Conservation (phyloP, 2,113 vertebrate genomes). For the Propithecus coquereli region DNA sequence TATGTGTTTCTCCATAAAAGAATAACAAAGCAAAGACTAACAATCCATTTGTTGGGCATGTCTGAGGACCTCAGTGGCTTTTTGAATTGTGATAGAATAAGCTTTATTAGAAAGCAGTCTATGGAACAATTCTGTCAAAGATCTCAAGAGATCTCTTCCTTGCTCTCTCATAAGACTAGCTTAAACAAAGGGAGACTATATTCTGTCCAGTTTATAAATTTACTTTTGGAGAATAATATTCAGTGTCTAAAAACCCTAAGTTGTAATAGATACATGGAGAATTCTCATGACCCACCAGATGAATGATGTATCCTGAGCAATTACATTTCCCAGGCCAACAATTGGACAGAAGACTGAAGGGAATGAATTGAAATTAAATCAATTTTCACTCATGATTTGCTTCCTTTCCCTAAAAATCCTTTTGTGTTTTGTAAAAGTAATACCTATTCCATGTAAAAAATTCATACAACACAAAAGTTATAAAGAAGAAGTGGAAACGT, state of each 20-base stretch:
- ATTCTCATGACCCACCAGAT: background rate
- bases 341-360: background rate
- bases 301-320: background rate
- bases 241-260: background rate
- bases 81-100: background rate
- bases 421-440: background rate
- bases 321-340: background rate
- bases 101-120: background rate
- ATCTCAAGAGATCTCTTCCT: background rate
- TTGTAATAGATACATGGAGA: background rate
- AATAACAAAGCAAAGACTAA: background rate
- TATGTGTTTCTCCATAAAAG: background rate
- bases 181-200: background rate
- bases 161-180: background rate
- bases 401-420: background rate
- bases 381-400: background rate
- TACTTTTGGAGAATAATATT: slow-evolving; percentile 13
- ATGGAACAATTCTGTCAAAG: background rate
- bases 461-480: background rate
- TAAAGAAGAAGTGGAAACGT: background rate
- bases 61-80: background rate
- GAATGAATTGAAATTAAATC: background rate
- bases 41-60: background rate
- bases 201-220: background rate
- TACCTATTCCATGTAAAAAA: background rate